These are phyloP conservation scores for Spermophilus dauricus DNA, from an alignment of 2,113 vertebrate genomes.

Conservation along the genomic window DNA sequence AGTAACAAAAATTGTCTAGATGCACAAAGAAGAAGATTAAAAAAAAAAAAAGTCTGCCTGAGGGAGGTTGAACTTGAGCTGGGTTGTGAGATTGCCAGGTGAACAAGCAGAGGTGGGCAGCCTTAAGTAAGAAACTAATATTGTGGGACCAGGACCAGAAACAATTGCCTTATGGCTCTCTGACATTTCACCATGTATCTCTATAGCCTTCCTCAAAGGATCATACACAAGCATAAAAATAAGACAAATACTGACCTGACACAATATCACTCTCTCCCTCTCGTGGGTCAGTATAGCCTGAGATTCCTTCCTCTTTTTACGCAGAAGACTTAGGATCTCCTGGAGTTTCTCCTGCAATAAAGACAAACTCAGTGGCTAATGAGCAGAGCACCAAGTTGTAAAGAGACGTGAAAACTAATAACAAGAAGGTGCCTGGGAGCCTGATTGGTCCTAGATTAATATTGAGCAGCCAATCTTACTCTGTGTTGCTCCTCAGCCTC, in stretches of 20 bases:
- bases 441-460: neutral
- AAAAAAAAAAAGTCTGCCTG: neutral
- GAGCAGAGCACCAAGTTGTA: neutral
- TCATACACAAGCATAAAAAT: neutral
- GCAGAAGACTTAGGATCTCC: constrained; percentile 66
- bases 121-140: neutral
- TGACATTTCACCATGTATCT: neutral
- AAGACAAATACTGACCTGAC: constrained; percentile 69
- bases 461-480: constrained; percentile 53
- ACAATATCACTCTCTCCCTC: constrained; percentile 71
- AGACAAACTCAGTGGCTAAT: constrained; percentile 42
- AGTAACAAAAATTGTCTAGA: neutral
- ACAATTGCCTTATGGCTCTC: neutral
- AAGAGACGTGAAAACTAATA: neutral
- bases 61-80: neutral
- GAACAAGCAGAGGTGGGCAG: neutral
- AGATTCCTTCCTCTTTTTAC: constrained; percentile 76
- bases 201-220: neutral
- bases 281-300: constrained; percentile 77
- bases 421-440: no score
- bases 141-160: neutral
- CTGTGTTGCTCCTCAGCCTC: constrained; percentile 66
- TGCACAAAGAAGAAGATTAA: neutral
- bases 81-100: neutral
- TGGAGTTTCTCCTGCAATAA: constrained; percentile 77